phyloP scores from a whole-genome alignment of 2,888 invertebrate genomes.

The Lasioglossum oenotherae region DNA sequence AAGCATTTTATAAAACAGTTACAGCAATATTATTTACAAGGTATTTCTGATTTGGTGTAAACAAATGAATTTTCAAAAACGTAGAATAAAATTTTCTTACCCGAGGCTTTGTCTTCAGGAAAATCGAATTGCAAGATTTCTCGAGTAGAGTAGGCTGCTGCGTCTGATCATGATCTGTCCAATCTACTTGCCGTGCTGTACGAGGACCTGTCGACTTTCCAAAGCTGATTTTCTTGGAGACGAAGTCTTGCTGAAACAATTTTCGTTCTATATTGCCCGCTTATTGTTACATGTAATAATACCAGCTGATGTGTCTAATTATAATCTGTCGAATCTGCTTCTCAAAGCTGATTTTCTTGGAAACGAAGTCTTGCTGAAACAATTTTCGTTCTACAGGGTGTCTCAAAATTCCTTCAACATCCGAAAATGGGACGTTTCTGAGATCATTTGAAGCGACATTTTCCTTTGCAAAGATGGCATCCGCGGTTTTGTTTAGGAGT shows the following conservation, averaged over 20 bases:
- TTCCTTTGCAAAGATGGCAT: too few relatives aligned
- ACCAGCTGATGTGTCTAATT: not conserved
- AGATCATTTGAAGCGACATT: too few relatives aligned
- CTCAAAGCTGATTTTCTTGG: not conserved
- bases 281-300: not conserved
- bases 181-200: not conserved
- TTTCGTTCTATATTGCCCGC: not conserved
- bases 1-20: not conserved
- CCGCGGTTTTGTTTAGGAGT: too few relatives aligned
- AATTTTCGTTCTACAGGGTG: not conserved
- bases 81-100: not conserved
- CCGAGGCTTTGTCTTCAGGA: not conserved
- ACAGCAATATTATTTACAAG: too few relatives aligned
- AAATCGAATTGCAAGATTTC: not conserved
- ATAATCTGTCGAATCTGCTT: not conserved
- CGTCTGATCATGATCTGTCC: not conserved
- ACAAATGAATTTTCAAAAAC: not conserved
- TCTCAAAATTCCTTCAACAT: too few relatives aligned
- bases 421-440: too few relatives aligned
- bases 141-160: not conserved
- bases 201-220: not conserved
- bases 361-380: not conserved
- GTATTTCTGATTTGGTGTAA: too few relatives aligned
- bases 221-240: not conserved
- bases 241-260: not conserved